Evolutionary conservation across 2,113 vertebrate species (phyloP).

Genomic region (Orientallactaga bullata): DNA sequence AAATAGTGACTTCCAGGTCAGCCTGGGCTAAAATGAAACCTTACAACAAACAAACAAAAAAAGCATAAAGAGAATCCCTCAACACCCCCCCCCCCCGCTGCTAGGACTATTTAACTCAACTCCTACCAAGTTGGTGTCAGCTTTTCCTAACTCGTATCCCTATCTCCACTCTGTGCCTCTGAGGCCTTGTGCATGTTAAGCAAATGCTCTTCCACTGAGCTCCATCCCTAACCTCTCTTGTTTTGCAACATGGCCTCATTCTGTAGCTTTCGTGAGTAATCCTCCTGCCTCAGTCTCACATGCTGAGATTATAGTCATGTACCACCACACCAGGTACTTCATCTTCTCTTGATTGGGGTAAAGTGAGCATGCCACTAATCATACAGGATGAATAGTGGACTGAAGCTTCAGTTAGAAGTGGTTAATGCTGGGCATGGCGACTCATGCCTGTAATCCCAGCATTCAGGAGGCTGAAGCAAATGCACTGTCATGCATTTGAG

Average conservation of each 20-base stretch:
- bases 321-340: background rate
- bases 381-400: background rate
- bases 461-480: background rate
- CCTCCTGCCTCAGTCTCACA: background rate
- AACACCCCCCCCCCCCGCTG: slow-evolving; percentile 3
- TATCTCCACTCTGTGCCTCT: background rate
- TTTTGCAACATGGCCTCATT: background rate
- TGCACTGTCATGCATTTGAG: background rate
- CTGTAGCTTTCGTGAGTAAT: background rate
- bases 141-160: background rate
- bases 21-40: too few relatives aligned
- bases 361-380: background rate
- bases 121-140: slow-evolving; percentile 16
- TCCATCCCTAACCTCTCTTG: background rate
- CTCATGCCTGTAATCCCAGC: background rate
- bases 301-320: background rate
- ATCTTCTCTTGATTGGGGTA: background rate
- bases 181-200: background rate
- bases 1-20: too few relatives aligned
- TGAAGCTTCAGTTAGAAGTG: background rate
- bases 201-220: background rate
- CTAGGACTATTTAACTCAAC: background rate
- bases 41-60: background rate
- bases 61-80: slow-evolving; percentile 14
- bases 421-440: background rate